Evolutionary conservation across 2,113 vertebrate genomes (phyloP), one percentile per base, ranked within the genome.

Genomic region (human): DNA sequence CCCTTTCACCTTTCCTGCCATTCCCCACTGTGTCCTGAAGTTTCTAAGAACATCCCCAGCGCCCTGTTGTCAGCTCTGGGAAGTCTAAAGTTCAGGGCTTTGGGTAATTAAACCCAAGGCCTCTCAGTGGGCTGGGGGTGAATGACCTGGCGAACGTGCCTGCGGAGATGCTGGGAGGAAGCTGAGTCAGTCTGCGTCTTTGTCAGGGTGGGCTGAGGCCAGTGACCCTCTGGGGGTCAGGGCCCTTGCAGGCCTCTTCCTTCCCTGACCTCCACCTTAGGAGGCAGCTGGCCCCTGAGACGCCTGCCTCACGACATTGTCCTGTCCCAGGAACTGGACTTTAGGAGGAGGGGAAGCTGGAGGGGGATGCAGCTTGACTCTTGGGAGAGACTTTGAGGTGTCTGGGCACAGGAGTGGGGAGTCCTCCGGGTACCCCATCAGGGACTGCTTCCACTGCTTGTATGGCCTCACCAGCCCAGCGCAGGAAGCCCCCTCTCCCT

Each of bases 61-160:
- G 9, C 43, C 45, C 38, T 84, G 32, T 43, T 73, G 72, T 92
- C 45, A 64, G 27, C 40, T 84, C 78, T 73, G 45, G 45, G n/a
- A 86, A 96, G 95, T 95, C 95, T 95, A 89, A 97, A 96, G 97
- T 94, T 94, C 97, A 95, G 64, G 23, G 40, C n/a, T 85, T 32
- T 32, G 50, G 35, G 66, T 76, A 57, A 80, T 81, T 73, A 91
- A 81, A 16, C 72, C 94, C 92, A 85, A 96, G 84, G 92, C 48
- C 85, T 96, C 72, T 82, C 48, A 18, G 13, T 2, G 4, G 25
- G 40, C 52, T 48, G 57, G 23, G 70, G 93, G 87, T 72, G 95
- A 97, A 97, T 64, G 89, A 92, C 93, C 97, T 11, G 6, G 76
- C 87, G 92, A 78, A 35, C 5, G 6, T 30, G 78, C 48, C 30